phyloP scores from a whole-genome alignment of 2,113 vertebrate genomes.

The Kryptolebias marmoratus region DNA sequence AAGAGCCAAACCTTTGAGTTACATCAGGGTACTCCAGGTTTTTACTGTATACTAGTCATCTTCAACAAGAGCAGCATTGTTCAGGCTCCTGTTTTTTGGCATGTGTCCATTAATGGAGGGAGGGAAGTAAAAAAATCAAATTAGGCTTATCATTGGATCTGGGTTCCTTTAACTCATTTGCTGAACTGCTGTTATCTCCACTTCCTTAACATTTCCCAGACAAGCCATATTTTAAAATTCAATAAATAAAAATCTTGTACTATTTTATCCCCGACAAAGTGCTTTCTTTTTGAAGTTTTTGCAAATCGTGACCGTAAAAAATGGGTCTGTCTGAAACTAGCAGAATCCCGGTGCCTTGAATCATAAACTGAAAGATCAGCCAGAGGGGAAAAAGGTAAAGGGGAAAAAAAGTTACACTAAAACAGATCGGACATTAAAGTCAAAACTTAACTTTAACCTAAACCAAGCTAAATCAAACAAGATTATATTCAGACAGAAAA shows the following conservation, averaged over 20 bases:
- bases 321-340: slow-evolving; percentile 4
- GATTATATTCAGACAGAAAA: no score
- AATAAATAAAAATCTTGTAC: no score
- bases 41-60: not conserved
- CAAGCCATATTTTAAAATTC: not conserved
- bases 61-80: slow-evolving; percentile 35
- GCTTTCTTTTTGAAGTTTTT: not conserved
- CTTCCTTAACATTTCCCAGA: slow-evolving; percentile 10
- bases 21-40: not conserved
- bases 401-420: not conserved
- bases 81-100: slow-evolving; percentile 18
- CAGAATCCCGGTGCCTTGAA: slow-evolving; percentile 22
- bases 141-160: slow-evolving; percentile 20
- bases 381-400: not conserved
- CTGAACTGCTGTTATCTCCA: slow-evolving; percentile 8
- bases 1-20: not conserved
- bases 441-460: slow-evolving; percentile 25
- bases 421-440: slow-evolving; percentile 40
- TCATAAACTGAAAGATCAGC: slow-evolving; percentile 23
- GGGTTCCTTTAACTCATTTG: slow-evolving; percentile 9
- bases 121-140: slow-evolving; percentile 23
- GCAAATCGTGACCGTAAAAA: not conserved
- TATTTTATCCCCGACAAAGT: no score
- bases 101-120: not conserved
- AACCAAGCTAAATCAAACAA: no score